These are phyloP conservation scores for Drosophila helvetica DNA, from an alignment of 2,888 invertebrate species.

Conservation along the genomic window DNA sequence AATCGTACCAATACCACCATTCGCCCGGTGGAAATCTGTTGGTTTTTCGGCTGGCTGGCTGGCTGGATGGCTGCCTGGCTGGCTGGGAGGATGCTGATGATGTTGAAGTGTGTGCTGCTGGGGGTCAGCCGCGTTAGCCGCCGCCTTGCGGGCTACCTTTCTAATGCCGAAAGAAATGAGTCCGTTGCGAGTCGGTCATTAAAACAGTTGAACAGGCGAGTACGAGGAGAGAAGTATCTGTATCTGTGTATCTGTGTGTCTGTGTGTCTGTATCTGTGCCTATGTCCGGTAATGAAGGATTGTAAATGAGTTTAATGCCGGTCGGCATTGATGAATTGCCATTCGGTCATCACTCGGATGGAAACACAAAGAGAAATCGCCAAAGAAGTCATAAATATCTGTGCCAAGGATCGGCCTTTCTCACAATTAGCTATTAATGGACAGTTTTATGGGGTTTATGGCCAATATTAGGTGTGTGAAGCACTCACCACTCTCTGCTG, in stretches of 20 bases:
- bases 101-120: slow-evolving; percentile 52
- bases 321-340: slow-evolving; percentile 66
- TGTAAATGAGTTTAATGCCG: slow-evolving; percentile 70
- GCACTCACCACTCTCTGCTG: slow-evolving; percentile 81
- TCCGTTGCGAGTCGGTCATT: slow-evolving; percentile 58
- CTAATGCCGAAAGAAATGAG: slow-evolving; percentile 67
- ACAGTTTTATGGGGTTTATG: slow-evolving; percentile 11
- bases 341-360: slow-evolving; percentile 10
- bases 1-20: slow-evolving; percentile 29
- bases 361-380: slow-evolving; percentile 21
- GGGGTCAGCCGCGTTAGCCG: slow-evolving; percentile 77
- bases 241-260: not conserved
- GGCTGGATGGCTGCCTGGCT: too few relatives aligned
- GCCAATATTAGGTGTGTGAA: not conserved
- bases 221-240: slow-evolving; percentile 25
- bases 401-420: not conserved
- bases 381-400: slow-evolving; percentile 14
- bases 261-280: slow-evolving; percentile 2
- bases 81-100: slow-evolving; percentile 34
- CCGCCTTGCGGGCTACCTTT: slow-evolving; percentile 75
- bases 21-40: slow-evolving; percentile 36
- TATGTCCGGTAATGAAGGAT: slow-evolving; percentile 66
- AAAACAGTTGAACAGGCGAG: slow-evolving; percentile 40
- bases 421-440: slow-evolving; percentile 15
- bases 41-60: too few relatives aligned